Evolutionary conservation across 1,140 invertebrate genomes (phyloP).

Genomic region (Riptortus pedestris): DNA sequence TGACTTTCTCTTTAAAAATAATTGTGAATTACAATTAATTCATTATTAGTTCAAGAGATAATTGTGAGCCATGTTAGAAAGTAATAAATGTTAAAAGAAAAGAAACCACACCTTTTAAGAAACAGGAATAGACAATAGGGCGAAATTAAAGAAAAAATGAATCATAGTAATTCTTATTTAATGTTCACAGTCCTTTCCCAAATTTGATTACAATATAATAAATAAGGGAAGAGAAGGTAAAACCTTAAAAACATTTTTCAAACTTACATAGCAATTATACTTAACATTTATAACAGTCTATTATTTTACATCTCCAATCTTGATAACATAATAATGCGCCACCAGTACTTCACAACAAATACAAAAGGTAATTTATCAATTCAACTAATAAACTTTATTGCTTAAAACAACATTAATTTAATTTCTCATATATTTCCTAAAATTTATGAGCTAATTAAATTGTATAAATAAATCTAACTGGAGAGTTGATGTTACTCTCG

Average conservation of each 20-base stretch:
- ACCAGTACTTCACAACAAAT: background rate
- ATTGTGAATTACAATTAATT: too few relatives aligned
- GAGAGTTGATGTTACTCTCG: too few relatives aligned
- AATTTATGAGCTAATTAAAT: too few relatives aligned
- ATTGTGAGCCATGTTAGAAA: too few relatives aligned
- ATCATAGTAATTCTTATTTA: background rate
- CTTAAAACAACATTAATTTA: too few relatives aligned
- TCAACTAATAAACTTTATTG: background rate
- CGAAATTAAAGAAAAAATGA: background rate
- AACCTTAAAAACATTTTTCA: background rate
- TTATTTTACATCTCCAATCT: background rate
- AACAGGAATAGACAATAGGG: too few relatives aligned
- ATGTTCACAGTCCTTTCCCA: conserved; percentile 14
- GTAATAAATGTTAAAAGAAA: too few relatives aligned
- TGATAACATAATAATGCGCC: background rate
- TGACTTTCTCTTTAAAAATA: too few relatives aligned
- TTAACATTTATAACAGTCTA: background rate
- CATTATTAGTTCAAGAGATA: too few relatives aligned
- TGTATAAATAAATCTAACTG: too few relatives aligned
- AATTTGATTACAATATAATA: conserved; percentile 5
- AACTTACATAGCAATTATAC: background rate
- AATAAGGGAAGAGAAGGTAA: background rate
- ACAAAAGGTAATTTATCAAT: background rate
- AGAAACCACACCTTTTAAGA: too few relatives aligned
- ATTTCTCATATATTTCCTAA: too few relatives aligned